Evolutionary conservation across 2,888 invertebrate genomes (phyloP), one percentile per base, ranked within the genome.

Genomic region (Tenthredo amoena): DNA sequence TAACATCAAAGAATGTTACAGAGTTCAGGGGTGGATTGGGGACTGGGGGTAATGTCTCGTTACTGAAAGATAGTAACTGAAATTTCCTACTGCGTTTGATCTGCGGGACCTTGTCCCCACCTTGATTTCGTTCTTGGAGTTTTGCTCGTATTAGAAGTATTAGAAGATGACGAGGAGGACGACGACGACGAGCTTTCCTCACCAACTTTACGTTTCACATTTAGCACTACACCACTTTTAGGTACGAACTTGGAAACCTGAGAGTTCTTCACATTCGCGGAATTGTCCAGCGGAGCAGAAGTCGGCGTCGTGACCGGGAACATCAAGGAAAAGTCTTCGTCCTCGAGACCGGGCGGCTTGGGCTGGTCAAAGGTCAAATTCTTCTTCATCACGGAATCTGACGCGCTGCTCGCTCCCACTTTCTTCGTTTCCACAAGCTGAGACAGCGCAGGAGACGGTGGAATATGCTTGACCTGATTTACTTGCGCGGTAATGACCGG

Each of bases 101-200:
- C 92, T 21, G 89, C 85, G n/a, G 93, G 91, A 55, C 90, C 91
- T 85, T 92, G 92, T 65, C 92, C 92, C 93, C 92, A 93, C 65
- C 92, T 90, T 21, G 93, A 92, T 85, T 92, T 92, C 83, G 90
- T 89, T 87, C 92, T 90, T 62, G 90, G 86, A 9, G 87, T 62
- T 87, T 92, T 93, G 3, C 77, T 34, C 43, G 88, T 86, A 40
- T n/a, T 62, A 31, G 79, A 37, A n/a, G 62, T 15, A 47, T 15
- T 47, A 2, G 47, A 47, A 12, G 47, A 47, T 2, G 10, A 18
- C n/a, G 21, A 79, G 1, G 87, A 81, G 9, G 77, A 71, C 6
- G 90, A 84, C n/a, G 88, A 85, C 18, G 86, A n/a, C 10, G 85
- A 81, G 10, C 58, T 86, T 43, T 91, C 91, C 0, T 92, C 91